These are phyloP conservation scores for Tinea semifulvella DNA, from an alignment of 2,888 invertebrate genomes.

Conservation along the genomic window DNA sequence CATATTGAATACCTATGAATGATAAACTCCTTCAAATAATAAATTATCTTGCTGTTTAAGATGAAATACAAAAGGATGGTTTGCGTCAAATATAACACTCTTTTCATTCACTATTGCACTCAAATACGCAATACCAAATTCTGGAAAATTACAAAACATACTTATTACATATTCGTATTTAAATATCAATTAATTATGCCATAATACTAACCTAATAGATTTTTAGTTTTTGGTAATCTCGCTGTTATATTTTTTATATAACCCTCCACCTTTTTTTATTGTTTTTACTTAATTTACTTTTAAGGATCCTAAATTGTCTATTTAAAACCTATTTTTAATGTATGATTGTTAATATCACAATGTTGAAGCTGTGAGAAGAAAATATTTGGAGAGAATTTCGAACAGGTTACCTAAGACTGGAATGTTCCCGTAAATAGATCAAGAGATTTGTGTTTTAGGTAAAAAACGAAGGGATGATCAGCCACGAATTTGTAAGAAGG, in stretches of 20 bases:
- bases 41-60: conserved; percentile 23
- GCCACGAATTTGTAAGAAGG: conserved; percentile 6
- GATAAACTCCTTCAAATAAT: conserved; percentile 31
- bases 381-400: too few species aligned
- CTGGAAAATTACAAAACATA: conserved; percentile 18
- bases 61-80: conserved; percentile 35
- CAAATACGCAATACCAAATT: conserved; percentile 22
- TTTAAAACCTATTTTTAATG: too few species aligned
- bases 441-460: conserved; percentile 13
- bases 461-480: conserved; percentile 18
- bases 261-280: too few species aligned
- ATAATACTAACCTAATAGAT: not conserved
- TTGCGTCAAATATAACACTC: conserved; percentile 25
- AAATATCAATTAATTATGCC: not conserved
- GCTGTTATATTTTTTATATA: too few species aligned
- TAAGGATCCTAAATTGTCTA: too few species aligned
- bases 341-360: too few species aligned
- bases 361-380: too few species aligned
- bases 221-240: too few species aligned
- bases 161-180: not conserved
- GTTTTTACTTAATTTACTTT: too few species aligned
- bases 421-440: conserved; percentile 16
- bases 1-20: conserved; percentile 24
- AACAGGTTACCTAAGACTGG: conserved; percentile 8
- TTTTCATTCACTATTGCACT: conserved; percentile 19